Evolutionary conservation across 2,888 invertebrate genomes (phyloP).

Genomic region (Hirtodrosophila cameraria): DNA sequence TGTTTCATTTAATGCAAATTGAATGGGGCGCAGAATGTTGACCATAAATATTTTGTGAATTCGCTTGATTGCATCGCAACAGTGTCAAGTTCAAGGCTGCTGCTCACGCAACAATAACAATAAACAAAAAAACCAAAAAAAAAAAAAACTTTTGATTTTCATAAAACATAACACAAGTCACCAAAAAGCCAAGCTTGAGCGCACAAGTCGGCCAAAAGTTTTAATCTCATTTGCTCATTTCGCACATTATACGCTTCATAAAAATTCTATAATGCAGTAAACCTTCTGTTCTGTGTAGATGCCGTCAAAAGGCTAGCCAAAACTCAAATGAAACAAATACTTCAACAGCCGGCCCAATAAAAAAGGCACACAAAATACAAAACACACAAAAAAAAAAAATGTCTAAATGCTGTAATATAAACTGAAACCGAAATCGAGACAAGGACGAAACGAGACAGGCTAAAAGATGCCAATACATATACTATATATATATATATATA

Average conservation of each 20-base stretch:
- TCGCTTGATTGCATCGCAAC: slow-evolving; percentile 51
- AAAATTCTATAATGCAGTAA: slow-evolving; percentile 71
- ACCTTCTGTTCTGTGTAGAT: slow-evolving; percentile 48
- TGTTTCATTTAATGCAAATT: slow-evolving; percentile 73
- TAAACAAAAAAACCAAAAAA: slow-evolving; percentile 6
- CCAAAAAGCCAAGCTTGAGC: not conserved
- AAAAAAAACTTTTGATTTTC: slow-evolving; percentile 3
- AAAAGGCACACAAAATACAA: slow-evolving; percentile 22
- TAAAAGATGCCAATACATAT: slow-evolving; percentile 29
- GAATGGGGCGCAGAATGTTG: slow-evolving; percentile 70
- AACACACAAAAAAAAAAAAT: slow-evolving; percentile 40
- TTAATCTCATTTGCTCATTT: slow-evolving; percentile 73
- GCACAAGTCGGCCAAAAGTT: slow-evolving; percentile 42
- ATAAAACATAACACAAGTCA: slow-evolving; percentile 2
- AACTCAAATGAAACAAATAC: slow-evolving; percentile 54
- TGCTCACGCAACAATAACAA: slow-evolving; percentile 1
- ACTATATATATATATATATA: too few relatives aligned
- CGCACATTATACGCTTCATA: slow-evolving; percentile 71
- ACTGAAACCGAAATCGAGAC: slow-evolving; percentile 39
- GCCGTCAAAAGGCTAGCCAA: slow-evolving; percentile 24
- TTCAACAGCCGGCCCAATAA: slow-evolving; percentile 45
- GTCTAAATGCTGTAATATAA: slow-evolving; percentile 44
- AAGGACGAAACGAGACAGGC: slow-evolving; percentile 10
- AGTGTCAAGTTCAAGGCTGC: slow-evolving; percentile 48
- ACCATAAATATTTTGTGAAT: slow-evolving; percentile 59